Conservation (phyloP, 2,888 invertebrate genomes). For the Ecliptopera silaceata region DNA sequence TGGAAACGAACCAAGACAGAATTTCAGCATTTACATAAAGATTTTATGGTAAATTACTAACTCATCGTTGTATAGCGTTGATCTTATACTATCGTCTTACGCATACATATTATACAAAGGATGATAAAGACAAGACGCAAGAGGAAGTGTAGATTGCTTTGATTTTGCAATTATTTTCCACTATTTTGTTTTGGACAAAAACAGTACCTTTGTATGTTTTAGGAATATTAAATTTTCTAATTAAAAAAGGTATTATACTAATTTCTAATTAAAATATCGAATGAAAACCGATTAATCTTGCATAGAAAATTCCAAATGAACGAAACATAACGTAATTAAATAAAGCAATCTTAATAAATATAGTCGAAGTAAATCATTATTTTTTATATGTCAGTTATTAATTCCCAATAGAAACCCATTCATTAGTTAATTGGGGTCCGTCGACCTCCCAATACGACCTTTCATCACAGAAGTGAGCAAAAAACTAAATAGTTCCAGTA, state of each 20-base stretch:
- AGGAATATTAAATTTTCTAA: too few species aligned
- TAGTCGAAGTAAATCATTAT: conserved; percentile 17
- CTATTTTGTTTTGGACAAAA: too few species aligned
- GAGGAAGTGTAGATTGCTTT: too few species aligned
- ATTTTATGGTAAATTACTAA: conserved; percentile 37
- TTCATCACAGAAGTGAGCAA: conserved; percentile 51
- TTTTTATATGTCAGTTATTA: conserved; percentile 25
- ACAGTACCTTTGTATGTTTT: too few species aligned
- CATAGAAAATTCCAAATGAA: not conserved
- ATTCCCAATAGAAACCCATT: conserved; percentile 41
- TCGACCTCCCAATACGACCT: conserved; percentile 58
- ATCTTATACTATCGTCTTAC: conserved; percentile 40
- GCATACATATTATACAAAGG: too few species aligned
- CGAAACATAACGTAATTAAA: not conserved
- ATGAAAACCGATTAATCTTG: not conserved
- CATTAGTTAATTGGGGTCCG: conserved; percentile 56
- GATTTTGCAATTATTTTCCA: too few species aligned
- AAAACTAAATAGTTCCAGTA: conserved; percentile 54
- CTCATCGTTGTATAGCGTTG: conserved; percentile 53
- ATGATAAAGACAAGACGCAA: too few species aligned
- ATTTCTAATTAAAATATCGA: not conserved
- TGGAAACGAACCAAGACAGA: conserved; percentile 54
- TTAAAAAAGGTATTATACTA: not conserved
- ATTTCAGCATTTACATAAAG: too few species aligned
- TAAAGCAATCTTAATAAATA: conserved; percentile 12